A percentile compares a stretch with the other conserved stretches of the same genome.
Conservation (phyloP, 2,113 vertebrate species). For the Hydrolagus affinis region DNA sequence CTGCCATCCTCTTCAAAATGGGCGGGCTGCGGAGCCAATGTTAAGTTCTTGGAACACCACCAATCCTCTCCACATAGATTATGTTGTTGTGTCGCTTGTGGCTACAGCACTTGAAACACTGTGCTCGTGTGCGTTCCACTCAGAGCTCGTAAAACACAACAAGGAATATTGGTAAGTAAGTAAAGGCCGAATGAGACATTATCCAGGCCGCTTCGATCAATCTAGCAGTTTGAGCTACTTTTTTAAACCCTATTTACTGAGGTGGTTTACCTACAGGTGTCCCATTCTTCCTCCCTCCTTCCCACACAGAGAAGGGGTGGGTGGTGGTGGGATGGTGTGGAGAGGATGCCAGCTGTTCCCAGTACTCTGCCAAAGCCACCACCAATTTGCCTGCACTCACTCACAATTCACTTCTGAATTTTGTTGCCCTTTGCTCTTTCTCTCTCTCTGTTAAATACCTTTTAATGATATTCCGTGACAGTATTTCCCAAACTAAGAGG, state of each 20-base stretch:
- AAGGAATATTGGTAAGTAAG: neutral
- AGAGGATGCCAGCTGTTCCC: too few species aligned
- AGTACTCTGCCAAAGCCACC: too few species aligned
- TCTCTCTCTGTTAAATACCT: too few species aligned
- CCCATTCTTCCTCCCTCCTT: neutral
- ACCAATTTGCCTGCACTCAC: too few species aligned
- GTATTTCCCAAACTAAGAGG: too few species aligned
- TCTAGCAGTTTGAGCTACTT: neutral
- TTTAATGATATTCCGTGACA: too few species aligned
- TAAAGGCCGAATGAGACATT: neutral
- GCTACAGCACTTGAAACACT: neutral
- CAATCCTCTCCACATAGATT: slow-evolving; percentile 18
- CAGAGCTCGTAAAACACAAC: slow-evolving; percentile 1
- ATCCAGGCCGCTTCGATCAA: too few species aligned
- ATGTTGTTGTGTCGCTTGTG: slow-evolving; percentile 6
- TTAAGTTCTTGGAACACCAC: slow-evolving; percentile 16
- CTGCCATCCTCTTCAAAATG: slow-evolving; percentile 26
- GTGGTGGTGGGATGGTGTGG: too few species aligned
- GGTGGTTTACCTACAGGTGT: neutral
- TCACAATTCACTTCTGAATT: too few species aligned
- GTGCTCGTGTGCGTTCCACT: neutral
- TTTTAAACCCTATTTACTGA: neutral
- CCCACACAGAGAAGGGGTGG: too few species aligned
- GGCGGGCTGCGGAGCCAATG: slow-evolving; percentile 13
- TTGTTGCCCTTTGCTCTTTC: too few species aligned